phyloP scores from a whole-genome alignment of 1,140 invertebrate genomes.

The Achatina immaculata region DNA sequence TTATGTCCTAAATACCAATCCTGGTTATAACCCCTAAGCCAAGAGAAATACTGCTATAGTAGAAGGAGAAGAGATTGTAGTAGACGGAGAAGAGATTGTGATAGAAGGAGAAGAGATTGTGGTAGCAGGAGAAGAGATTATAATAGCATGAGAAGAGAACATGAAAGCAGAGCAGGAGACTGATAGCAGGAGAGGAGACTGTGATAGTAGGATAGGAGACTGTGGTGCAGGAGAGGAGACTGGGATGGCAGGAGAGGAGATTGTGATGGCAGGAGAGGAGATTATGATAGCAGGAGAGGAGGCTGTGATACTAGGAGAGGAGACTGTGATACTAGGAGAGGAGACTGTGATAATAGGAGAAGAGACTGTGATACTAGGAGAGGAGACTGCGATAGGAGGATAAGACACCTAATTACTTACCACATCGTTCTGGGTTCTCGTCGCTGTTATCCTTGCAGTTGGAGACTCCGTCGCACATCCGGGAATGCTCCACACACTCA shows the following conservation, averaged over 20 bases:
- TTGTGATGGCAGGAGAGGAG: not conserved
- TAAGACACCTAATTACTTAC: constrained; percentile 39
- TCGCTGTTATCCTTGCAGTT: constrained; percentile 64
- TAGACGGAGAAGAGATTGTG: too few species aligned
- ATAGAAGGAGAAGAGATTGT: not conserved
- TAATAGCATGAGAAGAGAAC: not conserved
- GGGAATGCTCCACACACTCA: constrained; percentile 77
- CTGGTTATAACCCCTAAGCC: too few species aligned
- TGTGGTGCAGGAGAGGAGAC: not conserved
- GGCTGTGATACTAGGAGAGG: too few species aligned
- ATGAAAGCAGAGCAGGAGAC: not conserved
- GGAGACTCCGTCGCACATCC: constrained; percentile 73
- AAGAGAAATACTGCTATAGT: too few species aligned
- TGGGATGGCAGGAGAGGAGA: not conserved
- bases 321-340: too few species aligned
- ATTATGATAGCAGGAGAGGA: too few species aligned
- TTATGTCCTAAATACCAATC: too few species aligned
- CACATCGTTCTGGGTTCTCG: constrained; percentile 49
- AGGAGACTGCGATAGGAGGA: not conserved
- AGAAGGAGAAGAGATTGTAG: too few species aligned
- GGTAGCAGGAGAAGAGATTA: too few species aligned
- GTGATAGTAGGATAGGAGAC: not conserved
- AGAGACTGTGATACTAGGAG: not conserved
- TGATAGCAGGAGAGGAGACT: too few species aligned
- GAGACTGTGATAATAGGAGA: too few species aligned